A percentile compares a stretch with the other conserved stretches of the same genome.
Evolutionary conservation across 2,797 vertebrate genomes (phyloP).

Genomic region (Bryconaethiops microstoma): DNA sequence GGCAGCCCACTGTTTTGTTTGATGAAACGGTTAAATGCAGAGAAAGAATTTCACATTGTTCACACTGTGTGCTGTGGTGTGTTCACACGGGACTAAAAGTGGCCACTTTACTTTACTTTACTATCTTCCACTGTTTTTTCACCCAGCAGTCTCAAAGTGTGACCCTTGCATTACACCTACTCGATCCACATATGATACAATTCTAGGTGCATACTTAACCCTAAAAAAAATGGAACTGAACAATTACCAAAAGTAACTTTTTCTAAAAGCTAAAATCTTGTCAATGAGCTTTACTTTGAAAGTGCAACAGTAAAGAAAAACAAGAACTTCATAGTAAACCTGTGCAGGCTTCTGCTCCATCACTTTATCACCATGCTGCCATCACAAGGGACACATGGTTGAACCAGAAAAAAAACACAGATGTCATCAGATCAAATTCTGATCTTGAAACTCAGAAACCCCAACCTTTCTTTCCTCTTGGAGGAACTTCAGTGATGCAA

Average conservation of each 20-base stretch:
- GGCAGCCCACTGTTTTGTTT: too few species aligned
- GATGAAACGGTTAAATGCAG: too few species aligned
- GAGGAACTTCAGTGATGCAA: constrained; percentile 21
- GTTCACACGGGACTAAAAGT: too few species aligned
- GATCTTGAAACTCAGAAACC: constrained; percentile 1
- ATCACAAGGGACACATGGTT: constrained; percentile 20
- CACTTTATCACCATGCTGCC: constrained; percentile 17
- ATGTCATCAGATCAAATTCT: constrained; percentile 18
- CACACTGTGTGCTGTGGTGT: too few species aligned
- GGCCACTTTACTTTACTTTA: background rate
- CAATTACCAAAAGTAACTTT: background rate
- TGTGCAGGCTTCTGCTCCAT: background rate
- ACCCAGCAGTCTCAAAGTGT: constrained; percentile 1
- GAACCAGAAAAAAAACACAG: constrained; percentile 16
- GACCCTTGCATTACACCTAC: constrained; percentile 14
- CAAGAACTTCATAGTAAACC: background rate
- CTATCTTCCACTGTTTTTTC: background rate
- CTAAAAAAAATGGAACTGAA: too few species aligned
- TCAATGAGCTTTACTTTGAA: background rate
- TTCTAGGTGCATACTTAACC: background rate
- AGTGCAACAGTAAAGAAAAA: background rate
- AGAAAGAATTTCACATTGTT: too few species aligned
- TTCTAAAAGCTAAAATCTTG: background rate
- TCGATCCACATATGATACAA: constrained; percentile 1
- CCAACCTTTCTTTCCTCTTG: constrained; percentile 6